Percentiles rank a stretch among this genome's conserved stretches.
phyloP scores from a whole-genome alignment of 2,113 vertebrate species.

The Semicossyphus pulcher region DNA sequence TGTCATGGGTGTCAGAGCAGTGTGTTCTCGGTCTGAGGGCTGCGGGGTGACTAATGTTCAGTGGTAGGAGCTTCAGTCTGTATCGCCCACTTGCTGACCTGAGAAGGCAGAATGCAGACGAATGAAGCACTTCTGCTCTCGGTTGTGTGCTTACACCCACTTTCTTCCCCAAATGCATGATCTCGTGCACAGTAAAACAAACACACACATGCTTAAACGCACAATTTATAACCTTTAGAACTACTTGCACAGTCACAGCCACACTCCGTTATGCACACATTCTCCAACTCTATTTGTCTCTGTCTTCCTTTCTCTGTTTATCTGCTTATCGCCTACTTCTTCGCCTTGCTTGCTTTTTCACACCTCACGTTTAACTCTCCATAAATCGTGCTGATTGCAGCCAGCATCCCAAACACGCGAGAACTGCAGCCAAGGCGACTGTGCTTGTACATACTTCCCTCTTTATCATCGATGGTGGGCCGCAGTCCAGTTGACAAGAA shows the following conservation, averaged over 20 bases:
- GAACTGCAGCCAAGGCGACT: no score
- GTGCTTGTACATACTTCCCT: neutral
- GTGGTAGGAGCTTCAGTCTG: conserved; percentile 1
- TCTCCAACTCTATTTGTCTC: conserved; percentile 25
- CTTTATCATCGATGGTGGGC: neutral
- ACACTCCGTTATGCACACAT: conserved; percentile 1
- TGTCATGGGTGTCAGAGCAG: conserved; percentile 27
- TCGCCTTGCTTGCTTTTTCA: conserved; percentile 15
- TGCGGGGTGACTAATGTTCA: conserved; percentile 34
- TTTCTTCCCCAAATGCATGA: neutral
- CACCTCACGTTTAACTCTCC: conserved; percentile 32
- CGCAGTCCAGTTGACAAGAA: conserved; percentile 6
- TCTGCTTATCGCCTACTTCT: conserved; percentile 24
- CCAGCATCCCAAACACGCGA: neutral
- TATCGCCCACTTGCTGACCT: conserved; percentile 33
- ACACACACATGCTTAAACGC: neutral
- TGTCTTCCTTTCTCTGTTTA: conserved; percentile 14
- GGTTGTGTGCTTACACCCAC: neutral
- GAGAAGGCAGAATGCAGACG: neutral
- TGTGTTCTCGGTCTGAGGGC: conserved; percentile 1
- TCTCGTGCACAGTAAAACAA: neutral
- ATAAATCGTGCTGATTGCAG: conserved; percentile 35
- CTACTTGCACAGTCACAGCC: conserved; percentile 9
- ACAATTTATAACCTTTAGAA: conserved; percentile 4
- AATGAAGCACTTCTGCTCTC: neutral